Evolutionary conservation across 2,888 invertebrate species (phyloP).

Genomic region (Eupithecia insigniata): DNA sequence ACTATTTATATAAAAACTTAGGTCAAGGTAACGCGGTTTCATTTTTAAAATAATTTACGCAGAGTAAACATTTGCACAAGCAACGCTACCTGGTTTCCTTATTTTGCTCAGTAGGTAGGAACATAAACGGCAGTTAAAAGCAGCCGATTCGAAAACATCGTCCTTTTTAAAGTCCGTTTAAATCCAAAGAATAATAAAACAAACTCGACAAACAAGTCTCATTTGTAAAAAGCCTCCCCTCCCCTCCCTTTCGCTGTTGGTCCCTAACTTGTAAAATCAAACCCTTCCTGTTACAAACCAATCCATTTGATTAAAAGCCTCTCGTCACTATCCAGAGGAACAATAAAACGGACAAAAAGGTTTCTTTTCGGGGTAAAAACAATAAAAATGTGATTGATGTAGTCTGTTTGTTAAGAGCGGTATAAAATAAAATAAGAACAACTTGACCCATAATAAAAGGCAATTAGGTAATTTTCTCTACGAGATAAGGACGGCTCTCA

Average conservation of each 20-base stretch:
- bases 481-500: no score
- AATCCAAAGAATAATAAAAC: conserved; percentile 7
- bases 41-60: background rate
- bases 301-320: conserved; percentile 36
- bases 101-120: background rate
- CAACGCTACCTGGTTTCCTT: no score
- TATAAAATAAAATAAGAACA: background rate
- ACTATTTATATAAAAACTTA: background rate
- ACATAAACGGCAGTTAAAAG: background rate
- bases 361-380: background rate
- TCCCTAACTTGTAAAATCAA: conserved; percentile 30
- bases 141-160: background rate
- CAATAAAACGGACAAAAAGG: conserved; percentile 16
- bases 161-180: background rate
- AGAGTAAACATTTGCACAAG: no score
- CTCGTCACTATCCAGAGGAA: conserved; percentile 5
- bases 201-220: conserved; percentile 6
- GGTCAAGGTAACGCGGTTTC: no score
- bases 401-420: background rate
- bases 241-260: conserved; percentile 15
- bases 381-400: conserved; percentile 5
- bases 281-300: conserved; percentile 31
- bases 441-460: no score
- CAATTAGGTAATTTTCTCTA: no score
- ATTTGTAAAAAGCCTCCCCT: conserved; percentile 16